phyloP scores from a whole-genome alignment of 2,113 vertebrate species.

The Pithys albifrons region DNA sequence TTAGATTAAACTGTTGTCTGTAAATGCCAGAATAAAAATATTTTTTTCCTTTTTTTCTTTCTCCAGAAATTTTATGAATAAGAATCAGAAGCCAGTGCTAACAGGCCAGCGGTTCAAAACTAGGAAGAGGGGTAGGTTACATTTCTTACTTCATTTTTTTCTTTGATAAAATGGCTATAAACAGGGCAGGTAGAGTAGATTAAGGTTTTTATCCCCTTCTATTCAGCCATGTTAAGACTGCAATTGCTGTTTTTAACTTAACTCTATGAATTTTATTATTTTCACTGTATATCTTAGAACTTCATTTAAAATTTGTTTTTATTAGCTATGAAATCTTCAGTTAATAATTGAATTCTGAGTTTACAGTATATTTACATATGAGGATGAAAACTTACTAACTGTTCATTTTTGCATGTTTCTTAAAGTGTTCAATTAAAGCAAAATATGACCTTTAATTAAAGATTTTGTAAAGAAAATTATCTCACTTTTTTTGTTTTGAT shows the following conservation, averaged over 20 bases:
- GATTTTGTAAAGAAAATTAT: background rate
- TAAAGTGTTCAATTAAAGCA: background rate
- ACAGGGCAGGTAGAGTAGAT: background rate
- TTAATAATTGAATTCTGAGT: background rate
- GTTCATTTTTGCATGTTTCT: background rate
- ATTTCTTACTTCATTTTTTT: background rate
- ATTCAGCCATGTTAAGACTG: background rate
- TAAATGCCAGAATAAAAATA: background rate
- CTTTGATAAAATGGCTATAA: background rate
- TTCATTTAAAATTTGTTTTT: background rate
- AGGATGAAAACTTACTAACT: background rate
- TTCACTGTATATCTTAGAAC: background rate
- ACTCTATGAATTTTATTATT: background rate
- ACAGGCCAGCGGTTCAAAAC: constrained; percentile 97
- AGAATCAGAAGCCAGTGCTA: constrained; percentile 96
- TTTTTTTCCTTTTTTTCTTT: constrained; percentile 33
- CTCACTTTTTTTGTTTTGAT: background rate
- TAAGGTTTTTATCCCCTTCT: background rate
- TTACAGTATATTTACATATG: background rate
- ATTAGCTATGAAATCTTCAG: background rate
- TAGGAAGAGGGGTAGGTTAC: constrained; percentile 91
- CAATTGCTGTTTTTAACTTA: background rate
- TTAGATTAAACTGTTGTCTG: background rate
- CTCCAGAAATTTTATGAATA: constrained; percentile 96
- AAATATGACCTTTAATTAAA: background rate